These are phyloP conservation scores for Rhabditoides inermis DNA, from an alignment of 2,888 invertebrate genomes.

Conservation along the genomic window DNA sequence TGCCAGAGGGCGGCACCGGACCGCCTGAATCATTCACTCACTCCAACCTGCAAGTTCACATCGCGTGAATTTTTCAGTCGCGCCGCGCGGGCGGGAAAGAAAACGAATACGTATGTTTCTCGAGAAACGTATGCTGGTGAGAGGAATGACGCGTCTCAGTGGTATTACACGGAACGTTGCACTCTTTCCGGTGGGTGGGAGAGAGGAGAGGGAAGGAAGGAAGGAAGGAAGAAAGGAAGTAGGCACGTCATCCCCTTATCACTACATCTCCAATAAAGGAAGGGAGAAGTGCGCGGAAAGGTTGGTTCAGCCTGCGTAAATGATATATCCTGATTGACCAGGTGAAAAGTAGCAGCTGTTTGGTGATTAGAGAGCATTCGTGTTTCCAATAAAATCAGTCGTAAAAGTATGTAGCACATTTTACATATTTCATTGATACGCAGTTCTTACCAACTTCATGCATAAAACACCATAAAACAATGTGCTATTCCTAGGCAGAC, in stretches of 20 bases:
- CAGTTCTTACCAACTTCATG: too few species aligned
- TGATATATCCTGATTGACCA: too few species aligned
- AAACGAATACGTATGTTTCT: not conserved
- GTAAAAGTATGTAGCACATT: too few species aligned
- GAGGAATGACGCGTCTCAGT: not conserved
- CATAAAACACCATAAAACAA: too few species aligned
- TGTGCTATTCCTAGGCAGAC: too few species aligned
- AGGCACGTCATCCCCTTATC: not conserved
- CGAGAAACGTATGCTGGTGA: not conserved
- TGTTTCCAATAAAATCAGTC: too few species aligned
- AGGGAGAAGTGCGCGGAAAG: not conserved
- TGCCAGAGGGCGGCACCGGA: not conserved
- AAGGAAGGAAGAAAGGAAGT: conserved; percentile 1
- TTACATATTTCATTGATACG: too few species aligned
- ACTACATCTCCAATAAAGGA: not conserved
- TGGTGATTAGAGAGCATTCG: too few species aligned
- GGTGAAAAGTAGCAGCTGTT: too few species aligned
- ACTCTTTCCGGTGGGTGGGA: not conserved
- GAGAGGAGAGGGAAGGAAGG: not conserved
- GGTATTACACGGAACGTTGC: not conserved
- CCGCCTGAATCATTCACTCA: not conserved
- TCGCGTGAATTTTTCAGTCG: not conserved
- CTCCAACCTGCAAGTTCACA: not conserved
- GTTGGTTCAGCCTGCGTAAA: too few species aligned
- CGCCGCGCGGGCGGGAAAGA: not conserved